Conservation (phyloP, 2,797 vertebrate species). For the Rhyacichthys aspro region DNA sequence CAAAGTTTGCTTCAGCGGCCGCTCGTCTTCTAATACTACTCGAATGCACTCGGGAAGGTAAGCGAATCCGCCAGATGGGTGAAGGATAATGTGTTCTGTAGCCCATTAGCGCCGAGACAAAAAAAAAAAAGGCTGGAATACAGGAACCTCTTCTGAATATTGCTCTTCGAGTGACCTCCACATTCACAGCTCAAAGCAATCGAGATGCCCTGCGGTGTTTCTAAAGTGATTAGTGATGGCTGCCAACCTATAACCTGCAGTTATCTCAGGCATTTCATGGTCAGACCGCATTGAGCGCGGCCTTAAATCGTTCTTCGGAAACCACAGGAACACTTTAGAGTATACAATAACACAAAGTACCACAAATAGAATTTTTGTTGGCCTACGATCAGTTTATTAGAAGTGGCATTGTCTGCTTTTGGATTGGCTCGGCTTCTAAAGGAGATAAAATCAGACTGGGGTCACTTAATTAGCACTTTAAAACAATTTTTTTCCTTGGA, state of each 20-base stretch:
- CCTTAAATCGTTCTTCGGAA: conserved; percentile 6
- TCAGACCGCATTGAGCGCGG: conserved; percentile 1
- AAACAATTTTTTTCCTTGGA: too few species aligned
- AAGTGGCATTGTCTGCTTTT: neutral
- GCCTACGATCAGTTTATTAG: neutral
- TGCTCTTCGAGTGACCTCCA: conserved; percentile 65
- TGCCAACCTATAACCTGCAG: conserved; percentile 30
- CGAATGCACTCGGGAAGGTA: conserved; percentile 50
- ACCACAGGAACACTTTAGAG: neutral
- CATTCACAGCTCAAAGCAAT: conserved; percentile 48
- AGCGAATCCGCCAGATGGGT: conserved; percentile 61
- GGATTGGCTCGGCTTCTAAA: conserved; percentile 1
- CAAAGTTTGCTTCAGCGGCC: conserved; percentile 54
- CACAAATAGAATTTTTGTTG: neutral
- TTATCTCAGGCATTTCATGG: conserved; percentile 23
- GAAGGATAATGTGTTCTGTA: conserved; percentile 62
- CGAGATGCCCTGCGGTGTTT: conserved; percentile 40
- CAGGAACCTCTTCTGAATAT: conserved; percentile 52
- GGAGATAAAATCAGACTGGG: neutral
- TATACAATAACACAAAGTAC: conserved; percentile 3
- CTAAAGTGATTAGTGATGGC: conserved; percentile 57
- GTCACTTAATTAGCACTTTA: conserved; percentile 6
- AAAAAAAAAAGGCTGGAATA: conserved; percentile 52
- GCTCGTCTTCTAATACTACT: conserved; percentile 39
- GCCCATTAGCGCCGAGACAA: conserved; percentile 55